Base-by-base conservation (phyloP, 2,797 vertebrate species). In the Sebastes itinus region DNA sequence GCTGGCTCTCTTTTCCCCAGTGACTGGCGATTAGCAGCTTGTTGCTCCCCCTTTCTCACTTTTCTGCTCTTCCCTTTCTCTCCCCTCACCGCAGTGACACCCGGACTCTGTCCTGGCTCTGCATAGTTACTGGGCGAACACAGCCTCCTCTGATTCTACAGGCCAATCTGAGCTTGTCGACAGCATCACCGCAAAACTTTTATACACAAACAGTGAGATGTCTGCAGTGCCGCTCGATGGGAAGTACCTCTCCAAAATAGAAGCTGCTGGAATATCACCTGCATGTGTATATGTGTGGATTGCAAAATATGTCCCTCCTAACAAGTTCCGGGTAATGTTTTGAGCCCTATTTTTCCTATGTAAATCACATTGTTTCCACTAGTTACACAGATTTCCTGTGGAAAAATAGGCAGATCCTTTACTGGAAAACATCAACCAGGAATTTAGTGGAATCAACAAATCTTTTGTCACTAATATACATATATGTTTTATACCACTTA, bases 151-250 rank as follows among this genome's bases (percentile, higher is more conserved):
- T 59, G 75, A 72, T 65, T 76, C 80, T 68, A 55, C 81, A 28
- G 68, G 66, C 84, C 71, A 67, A 67, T 83, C 72, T 70, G 73
- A 82, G 72, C 84, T 88, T 89, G 87, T 91, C 73, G 70, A 83
- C 88, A 83, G 84, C 75, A 16, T 30, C 38, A 60, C 92, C 88
- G 2, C 93, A 93, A 87, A 84, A 86, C 79, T 83, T 93, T 87
- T 92, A 76, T 87, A 79, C 77, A 87, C 86, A 92, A 94, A 94
- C 92, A 90, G 88, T 81, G 90, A 92, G 90, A 92, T 88, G 81
- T 89, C 89, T 87, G 7, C 84, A 49, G 72, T 78, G 77, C 70
- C 27, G 32, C 74, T 33, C 38, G 16, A 75, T 81, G 77, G 87
- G 84, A 82, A 81, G 69, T 65, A 59, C 35, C 20, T 52, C 72